Base-by-base conservation (phyloP, 2,113 vertebrate species). In the Rallus limicola region DNA sequence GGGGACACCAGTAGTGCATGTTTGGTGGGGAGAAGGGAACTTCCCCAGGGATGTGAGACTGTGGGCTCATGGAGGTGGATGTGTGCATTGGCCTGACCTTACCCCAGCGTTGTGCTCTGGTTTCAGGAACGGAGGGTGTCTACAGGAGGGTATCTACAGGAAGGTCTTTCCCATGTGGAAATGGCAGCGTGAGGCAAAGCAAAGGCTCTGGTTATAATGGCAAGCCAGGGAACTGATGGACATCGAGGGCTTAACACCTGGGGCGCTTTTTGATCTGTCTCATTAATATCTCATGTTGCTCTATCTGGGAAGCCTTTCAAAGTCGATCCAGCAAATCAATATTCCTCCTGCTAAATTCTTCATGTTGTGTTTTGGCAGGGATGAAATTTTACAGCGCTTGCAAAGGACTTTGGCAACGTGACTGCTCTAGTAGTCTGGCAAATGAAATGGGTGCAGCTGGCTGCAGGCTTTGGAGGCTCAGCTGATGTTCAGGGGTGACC, bases 41-140 rank as follows among this genome's bases (percentile, higher is more conserved):
- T 63, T 16, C 24, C 28, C 23, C 4, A 3, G 26, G 0, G 0
- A 38, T 62, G n/a, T 1, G 2, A 59, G 67, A 44, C 44, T 1
- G 1, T 33, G 69, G 48, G 24, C 63, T 70, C 0, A 0, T n/a
- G 31, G 64, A 29, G 33, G 2, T n/a, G 10, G 1, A 36, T 44
- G 23, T 20, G 10, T n/a, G 17, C 29, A 1, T n/a, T 40, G 34
- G 21, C 53, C 34, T 12, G 28, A 8, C 44, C 44, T 60, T 20
- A 12, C 55, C 2, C 2, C 5, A 28, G 26, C 24, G 34, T 13
- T 0, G 0, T 29, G 23, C 28, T 55, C 26, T 1, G 2, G 1
- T 38, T 58, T 56, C 26, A 13, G 91, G 24, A 60, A 33, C 19
- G 28, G 5, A 36, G 3, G 1, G 7, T 46, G 17, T 46, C 17